Evolutionary conservation across 2,797 vertebrate species (phyloP), one percentile per base, ranked within the genome.

Genomic region (Macropodus opercularis): DNA sequence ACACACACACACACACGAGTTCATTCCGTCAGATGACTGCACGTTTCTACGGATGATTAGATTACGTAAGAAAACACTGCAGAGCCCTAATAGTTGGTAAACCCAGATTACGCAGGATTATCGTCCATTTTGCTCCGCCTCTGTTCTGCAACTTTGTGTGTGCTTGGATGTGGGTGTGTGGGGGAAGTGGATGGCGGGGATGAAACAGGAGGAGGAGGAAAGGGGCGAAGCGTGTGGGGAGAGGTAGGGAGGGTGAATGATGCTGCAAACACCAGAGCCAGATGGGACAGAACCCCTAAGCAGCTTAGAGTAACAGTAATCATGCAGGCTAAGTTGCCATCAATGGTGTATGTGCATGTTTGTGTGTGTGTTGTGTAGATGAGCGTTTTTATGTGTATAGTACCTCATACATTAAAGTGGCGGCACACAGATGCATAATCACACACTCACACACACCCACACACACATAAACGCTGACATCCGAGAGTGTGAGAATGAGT

Each of bases 21-120:
- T 77, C 49, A 27, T 49, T 68, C 71, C 56, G 44, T 67, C 60
- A 77, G 79, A 80, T 80, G 87, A 75, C 74, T 77, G 75, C 83
- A 89, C 87, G 78, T 89, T 91, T 87, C 77, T 83, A 81, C 69
- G 68, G 76, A 88, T 86, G 84, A 90, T 88, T 88, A 87, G 81
- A 91, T 92, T 92, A 92, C 71, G 76, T 91, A 93, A 93, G 75
- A 86, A 84, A 88, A 89, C 81, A 86, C 74, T 61, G 85, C 80
- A 69, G 79, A 87, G 82, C 64, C 78, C 83, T 89, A 89, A 89
- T 90, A 91, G 91, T 91, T 89, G 87, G 89, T 92, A 91, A 93
- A 93, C 91, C 89, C 90, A 91, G 92, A 92, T 93, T 92, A 94
- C 83, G 72, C 69, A 39, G 90, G 91, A 92, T 93, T 92, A 92